Evolutionary conservation across 2,797 vertebrate species (phyloP).

Genomic region (Propithecus deckenii): DNA sequence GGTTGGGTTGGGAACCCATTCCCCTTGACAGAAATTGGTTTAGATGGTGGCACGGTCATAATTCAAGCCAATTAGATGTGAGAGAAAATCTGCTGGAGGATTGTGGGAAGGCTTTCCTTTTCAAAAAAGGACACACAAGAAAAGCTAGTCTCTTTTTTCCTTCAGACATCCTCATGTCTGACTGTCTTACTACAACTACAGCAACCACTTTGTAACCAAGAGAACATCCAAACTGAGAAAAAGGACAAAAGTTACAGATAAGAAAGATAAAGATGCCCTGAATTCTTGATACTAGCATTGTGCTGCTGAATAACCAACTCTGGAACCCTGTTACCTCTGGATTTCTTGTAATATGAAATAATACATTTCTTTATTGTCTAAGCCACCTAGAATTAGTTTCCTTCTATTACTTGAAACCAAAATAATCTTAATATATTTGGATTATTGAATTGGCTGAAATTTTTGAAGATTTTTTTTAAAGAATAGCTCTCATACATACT

Average conservation of each 20-base stretch:
- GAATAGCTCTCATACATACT: neutral
- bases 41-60: neutral
- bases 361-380: neutral
- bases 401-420: neutral
- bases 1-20: neutral
- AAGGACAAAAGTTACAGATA: neutral
- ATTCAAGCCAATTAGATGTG: constrained; percentile 30
- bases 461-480: neutral
- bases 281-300: neutral
- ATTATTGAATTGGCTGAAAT: neutral
- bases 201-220: neutral
- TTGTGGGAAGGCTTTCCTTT: neutral
- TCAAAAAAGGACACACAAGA: neutral
- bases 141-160: neutral
- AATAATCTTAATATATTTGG: neutral
- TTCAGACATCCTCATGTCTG: neutral
- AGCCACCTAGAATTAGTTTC: neutral
- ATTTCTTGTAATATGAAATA: neutral
- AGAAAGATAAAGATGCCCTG: neutral
- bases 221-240: neutral
- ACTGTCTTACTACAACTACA: neutral
- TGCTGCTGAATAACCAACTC: neutral
- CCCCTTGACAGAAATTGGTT: neutral
- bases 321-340: neutral
- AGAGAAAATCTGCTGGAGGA: neutral